phyloP scores from a whole-genome alignment of 2,888 invertebrate genomes.

The Corbicula japonica region DNA sequence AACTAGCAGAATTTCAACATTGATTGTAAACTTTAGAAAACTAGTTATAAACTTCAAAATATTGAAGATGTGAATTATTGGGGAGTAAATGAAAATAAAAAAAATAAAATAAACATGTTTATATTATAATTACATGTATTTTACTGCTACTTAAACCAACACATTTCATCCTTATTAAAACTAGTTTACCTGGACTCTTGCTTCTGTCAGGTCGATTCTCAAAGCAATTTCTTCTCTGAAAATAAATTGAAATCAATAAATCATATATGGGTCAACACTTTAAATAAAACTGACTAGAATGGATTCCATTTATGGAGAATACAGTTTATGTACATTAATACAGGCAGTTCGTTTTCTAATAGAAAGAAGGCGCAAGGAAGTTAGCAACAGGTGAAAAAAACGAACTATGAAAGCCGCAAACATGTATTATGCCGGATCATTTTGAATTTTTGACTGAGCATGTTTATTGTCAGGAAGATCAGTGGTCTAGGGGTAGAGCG shows the following conservation, averaged over 20 bases:
- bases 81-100: not conserved
- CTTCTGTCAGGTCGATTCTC: constrained; percentile 84
- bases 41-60: not conserved
- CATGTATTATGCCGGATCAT: not conserved
- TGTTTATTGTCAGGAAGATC: too few relatives aligned
- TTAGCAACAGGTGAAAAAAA: not conserved
- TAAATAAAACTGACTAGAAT: not conserved
- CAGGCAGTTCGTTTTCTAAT: not conserved
- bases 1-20: not conserved
- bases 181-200: constrained; percentile 82
- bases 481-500: too few relatives aligned
- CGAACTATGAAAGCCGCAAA: not conserved
- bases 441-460: too few relatives aligned
- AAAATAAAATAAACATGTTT: not conserved
- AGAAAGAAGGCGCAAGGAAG: not conserved
- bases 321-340: not conserved
- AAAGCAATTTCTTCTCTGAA: constrained; percentile 84
- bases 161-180: not conserved
- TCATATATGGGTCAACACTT: not conserved
- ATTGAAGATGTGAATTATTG: not conserved
- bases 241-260: constrained; percentile 31
- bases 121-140: not conserved
- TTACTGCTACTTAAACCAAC: not conserved
- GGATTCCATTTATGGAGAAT: not conserved
- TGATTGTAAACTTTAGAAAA: not conserved